Evolutionary conservation across 2,797 vertebrate species (phyloP).

Genomic region (Siniperca obscura): DNA sequence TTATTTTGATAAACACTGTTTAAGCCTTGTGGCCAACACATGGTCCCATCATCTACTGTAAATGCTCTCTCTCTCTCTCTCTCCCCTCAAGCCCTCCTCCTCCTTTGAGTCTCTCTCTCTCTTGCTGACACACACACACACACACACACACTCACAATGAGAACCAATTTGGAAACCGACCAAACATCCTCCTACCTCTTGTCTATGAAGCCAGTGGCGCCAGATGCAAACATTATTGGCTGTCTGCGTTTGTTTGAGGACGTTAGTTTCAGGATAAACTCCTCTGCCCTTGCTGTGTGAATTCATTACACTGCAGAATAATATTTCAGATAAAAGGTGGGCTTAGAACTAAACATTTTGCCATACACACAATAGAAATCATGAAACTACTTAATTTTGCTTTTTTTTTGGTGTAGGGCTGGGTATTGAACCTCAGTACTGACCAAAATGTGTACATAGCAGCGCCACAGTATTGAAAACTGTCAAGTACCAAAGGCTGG

Average conservation of each 20-base stretch:
- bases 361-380: neutral
- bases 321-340: neutral
- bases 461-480: neutral
- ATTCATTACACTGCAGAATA: neutral
- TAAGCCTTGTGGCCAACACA: conserved; percentile 32
- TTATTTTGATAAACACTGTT: conserved; percentile 50
- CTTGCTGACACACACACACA: neutral
- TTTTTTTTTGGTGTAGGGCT: neutral
- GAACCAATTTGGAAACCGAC: conserved; percentile 28
- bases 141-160: conserved; percentile 18
- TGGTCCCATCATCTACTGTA: conserved; percentile 31
- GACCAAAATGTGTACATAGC: neutral
- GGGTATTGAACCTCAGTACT: neutral
- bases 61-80: conserved; percentile 1
- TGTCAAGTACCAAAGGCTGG: neutral
- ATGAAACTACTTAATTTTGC: neutral
- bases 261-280: conserved; percentile 6
- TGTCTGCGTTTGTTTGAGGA: conserved; percentile 9
- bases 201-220: neutral
- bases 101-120: conserved; percentile 9
- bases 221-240: conserved; percentile 23
- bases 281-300: conserved; percentile 1
- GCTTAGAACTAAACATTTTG: neutral
- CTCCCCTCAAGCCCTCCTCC: conserved; percentile 5
- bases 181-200: conserved; percentile 24